phyloP scores from a whole-genome alignment of 2,797 vertebrate species.

The Darevskia nairensis region DNA sequence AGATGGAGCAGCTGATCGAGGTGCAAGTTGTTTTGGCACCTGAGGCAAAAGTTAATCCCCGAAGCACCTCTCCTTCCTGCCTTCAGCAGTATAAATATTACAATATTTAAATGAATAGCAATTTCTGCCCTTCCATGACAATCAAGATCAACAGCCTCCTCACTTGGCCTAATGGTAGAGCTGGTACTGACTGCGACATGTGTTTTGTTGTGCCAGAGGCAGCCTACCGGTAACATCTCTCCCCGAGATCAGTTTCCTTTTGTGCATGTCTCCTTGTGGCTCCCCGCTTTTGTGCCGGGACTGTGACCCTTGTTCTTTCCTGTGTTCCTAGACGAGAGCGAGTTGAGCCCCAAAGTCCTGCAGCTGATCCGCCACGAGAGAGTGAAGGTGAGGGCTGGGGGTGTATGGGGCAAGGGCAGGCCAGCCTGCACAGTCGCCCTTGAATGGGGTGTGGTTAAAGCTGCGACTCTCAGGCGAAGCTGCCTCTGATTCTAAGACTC shows the following conservation, averaged over 20 bases:
- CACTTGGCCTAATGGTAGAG: too few relatives aligned
- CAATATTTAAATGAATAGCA: too few relatives aligned
- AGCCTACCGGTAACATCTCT: not conserved
- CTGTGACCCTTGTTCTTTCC: not conserved
- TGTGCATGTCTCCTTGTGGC: not conserved
- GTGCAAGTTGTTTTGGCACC: not conserved
- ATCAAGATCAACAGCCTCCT: too few relatives aligned
- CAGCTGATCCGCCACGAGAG: conserved; percentile 88
- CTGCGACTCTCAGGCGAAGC: not conserved
- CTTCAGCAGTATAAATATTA: too few relatives aligned
- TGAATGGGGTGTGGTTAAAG: not conserved
- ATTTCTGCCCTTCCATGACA: too few relatives aligned
- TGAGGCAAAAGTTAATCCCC: too few relatives aligned
- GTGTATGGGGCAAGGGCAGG: too few relatives aligned
- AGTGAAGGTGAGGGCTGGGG: conserved; percentile 85
- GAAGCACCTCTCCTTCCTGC: too few relatives aligned
- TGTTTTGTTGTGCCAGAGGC: not conserved
- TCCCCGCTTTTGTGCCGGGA: not conserved
- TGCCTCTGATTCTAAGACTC: not conserved
- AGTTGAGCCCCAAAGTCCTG: conserved; percentile 87
- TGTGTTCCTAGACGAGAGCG: conserved; percentile 74
- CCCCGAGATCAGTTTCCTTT: not conserved
- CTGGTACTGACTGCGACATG: not conserved
- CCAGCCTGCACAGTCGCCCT: too few relatives aligned
- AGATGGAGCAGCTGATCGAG: too few relatives aligned